Base-by-base conservation (phyloP, 2,797 vertebrate genomes). In the Sarcoramphus papa region DNA sequence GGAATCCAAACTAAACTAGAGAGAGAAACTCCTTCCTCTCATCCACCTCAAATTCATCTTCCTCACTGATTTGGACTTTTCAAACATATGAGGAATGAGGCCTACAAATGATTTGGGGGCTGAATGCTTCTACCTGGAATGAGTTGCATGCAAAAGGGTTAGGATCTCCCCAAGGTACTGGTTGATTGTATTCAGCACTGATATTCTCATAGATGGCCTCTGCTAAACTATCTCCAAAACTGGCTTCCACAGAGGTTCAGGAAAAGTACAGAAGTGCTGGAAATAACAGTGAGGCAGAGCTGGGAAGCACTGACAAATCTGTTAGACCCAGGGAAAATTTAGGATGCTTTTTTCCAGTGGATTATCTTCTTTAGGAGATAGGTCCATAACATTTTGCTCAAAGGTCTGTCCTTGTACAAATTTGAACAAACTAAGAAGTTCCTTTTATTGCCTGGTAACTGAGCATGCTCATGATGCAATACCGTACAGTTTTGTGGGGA, bases 121-220 rank as follows among this genome's bases (percentile, higher is more conserved):
- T 53, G 28, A 79, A 14, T 53, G 10, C 10, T 91, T 90, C n/a
- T 70, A 17, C 19, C 16, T n/a, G n/a, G 12, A 70, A 51, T 56
- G 24, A 73, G 18, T n/a, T 67, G 27, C 14, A 54, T 48, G 35
- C 25, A 57, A 51, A 95, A 57, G 16, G 6, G 2, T 35, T 69
- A 56, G 9, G 3, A 3, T 51, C 0, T 59, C 11, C 5, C 6
- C 17, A 37, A 24, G 14, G 10, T 48, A 33, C 5, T 21, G 7
- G 8, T 27, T 59, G 35, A 47, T 35, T 70, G 27, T 16, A 28
- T 69, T 82, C 64, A 74, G 17, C 35, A 45, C 20, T 35, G 28
- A 37, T 60, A 60, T 63, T 56, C 13, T 69, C 13, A 35, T 14
- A 60, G 14, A 30, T 8, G 4, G 10, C 2, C 12, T 83, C 40